These are phyloP conservation scores for Carettochelys insculpta DNA, from an alignment of 2,113 vertebrate species.

Conservation along the genomic window DNA sequence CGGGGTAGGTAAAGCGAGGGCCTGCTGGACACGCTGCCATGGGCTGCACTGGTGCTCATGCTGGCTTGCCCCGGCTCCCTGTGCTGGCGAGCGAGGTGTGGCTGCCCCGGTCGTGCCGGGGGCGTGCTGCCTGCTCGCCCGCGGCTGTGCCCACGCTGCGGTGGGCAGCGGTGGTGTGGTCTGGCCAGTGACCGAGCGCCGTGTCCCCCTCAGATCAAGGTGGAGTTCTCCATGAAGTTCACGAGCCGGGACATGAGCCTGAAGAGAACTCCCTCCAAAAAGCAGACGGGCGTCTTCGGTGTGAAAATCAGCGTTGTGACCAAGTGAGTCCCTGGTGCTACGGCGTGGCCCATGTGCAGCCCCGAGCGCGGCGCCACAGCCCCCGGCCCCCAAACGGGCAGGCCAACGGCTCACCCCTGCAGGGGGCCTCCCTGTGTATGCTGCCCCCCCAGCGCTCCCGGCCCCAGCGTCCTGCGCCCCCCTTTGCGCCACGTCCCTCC, in stretches of 20 bases:
- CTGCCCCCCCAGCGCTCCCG: neutral
- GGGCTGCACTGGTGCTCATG: too few relatives aligned
- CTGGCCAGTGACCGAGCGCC: neutral
- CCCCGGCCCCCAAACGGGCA: neutral
- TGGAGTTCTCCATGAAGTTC: slow-evolving; percentile 99
- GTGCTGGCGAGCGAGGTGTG: neutral
- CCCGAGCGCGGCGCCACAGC: neutral
- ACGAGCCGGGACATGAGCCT: slow-evolving; percentile 97
- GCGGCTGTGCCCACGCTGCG: rapidly evolving
- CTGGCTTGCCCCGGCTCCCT: neutral
- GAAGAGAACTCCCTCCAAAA: slow-evolving; percentile 97
- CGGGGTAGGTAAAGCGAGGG: slow-evolving; percentile 80
- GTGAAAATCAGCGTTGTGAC: slow-evolving; percentile 98
- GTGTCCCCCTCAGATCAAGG: slow-evolving; percentile 87
- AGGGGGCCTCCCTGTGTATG: neutral
- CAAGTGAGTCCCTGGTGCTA: slow-evolving; percentile 78
- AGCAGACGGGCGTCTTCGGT: slow-evolving; percentile 97
- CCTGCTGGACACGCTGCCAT: too few relatives aligned
- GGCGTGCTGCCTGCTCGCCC: neutral
- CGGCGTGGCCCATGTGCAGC: neutral
- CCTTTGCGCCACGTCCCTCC: too few relatives aligned
- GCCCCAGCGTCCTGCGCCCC: neutral
- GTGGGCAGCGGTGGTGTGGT: too few relatives aligned
- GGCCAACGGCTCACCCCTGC: neutral
- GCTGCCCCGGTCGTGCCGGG: neutral